These are phyloP conservation scores for Heteractis magnifica DNA, from an alignment of 92 coral and sea anemone species.

Conservation along the genomic window DNA sequence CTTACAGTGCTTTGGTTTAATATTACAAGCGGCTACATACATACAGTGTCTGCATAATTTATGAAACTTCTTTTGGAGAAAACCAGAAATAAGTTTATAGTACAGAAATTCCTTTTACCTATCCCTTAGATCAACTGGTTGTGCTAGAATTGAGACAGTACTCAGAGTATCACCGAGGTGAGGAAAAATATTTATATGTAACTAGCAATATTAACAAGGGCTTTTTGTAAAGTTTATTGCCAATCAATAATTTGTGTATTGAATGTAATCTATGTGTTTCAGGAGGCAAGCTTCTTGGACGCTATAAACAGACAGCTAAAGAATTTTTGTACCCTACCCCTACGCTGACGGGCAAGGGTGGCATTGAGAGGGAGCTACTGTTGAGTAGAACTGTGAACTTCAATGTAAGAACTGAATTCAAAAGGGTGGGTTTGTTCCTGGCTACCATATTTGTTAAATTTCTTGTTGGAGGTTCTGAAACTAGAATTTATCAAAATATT, in stretches of 20 bases:
- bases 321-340: slow-evolving; percentile 94
- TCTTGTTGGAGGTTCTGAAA: too few relatives aligned
- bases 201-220: not conserved
- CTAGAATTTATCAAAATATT: too few relatives aligned
- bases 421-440: not conserved
- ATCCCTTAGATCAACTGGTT: slow-evolving; percentile 74
- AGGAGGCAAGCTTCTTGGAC: slow-evolving; percentile 98
- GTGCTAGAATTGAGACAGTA: slow-evolving; percentile 85
- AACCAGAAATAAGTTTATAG: not conserved
- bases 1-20: too few relatives aligned
- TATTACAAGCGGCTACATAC: too few relatives aligned
- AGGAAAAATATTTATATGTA: not conserved
- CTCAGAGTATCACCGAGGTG: slow-evolving; percentile 85
- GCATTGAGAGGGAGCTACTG: slow-evolving; percentile 81
- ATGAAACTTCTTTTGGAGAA: not conserved
- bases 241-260: not conserved
- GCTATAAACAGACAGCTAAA: slow-evolving; percentile 83
- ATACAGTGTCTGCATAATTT: not conserved
- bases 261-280: not conserved
- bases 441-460: too few relatives aligned
- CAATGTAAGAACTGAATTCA: slow-evolving; percentile 50
- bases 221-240: not conserved
- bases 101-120: not conserved
- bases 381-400: slow-evolving; percentile 85
- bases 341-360: slow-evolving; percentile 94